A percentile compares a stretch with the other conserved stretches of the same genome.
These are phyloP conservation scores for Sipha flava DNA, from an alignment of 1,140 invertebrate species.

Conservation along the genomic window DNA sequence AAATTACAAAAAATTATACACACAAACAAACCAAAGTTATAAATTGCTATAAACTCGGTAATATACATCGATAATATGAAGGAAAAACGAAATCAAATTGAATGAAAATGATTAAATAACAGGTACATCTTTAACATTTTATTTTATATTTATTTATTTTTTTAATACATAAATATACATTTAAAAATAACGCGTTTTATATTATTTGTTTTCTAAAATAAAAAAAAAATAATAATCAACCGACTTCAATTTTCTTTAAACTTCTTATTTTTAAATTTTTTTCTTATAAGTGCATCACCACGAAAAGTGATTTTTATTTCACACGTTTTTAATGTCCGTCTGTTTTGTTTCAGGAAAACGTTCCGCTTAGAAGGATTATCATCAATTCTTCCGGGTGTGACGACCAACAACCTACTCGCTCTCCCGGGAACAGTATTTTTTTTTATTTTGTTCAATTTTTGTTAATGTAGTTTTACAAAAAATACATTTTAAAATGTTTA, in stretches of 20 bases:
- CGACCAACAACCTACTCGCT: neutral
- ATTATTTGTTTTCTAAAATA: neutral
- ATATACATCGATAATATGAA: neutral
- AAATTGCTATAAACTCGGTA: neutral
- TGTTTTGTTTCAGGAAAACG: conserved; percentile 9
- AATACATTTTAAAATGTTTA: neutral
- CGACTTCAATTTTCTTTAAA: neutral
- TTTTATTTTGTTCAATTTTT: neutral
- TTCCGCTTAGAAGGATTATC: neutral
- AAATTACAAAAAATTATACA: too few species aligned
- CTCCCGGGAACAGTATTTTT: neutral
- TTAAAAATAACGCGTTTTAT: neutral
- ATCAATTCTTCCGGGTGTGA: neutral
- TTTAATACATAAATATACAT: conserved; percentile 9
- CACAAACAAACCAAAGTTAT: neutral
- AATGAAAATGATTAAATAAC: conserved; percentile 5
- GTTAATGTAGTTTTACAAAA: neutral
- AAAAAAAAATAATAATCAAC: neutral
- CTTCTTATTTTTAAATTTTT: neutral
- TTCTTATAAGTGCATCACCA: neutral
- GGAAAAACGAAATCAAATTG: conserved; percentile 10
- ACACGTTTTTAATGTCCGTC: neutral
- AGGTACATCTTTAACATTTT: conserved; percentile 13
- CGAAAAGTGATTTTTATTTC: neutral
- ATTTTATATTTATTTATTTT: too few species aligned